Evolutionary conservation across 2,797 vertebrate species (phyloP), one percentile per base, ranked within the genome.

Genomic region (Toxotes lorentzi): DNA sequence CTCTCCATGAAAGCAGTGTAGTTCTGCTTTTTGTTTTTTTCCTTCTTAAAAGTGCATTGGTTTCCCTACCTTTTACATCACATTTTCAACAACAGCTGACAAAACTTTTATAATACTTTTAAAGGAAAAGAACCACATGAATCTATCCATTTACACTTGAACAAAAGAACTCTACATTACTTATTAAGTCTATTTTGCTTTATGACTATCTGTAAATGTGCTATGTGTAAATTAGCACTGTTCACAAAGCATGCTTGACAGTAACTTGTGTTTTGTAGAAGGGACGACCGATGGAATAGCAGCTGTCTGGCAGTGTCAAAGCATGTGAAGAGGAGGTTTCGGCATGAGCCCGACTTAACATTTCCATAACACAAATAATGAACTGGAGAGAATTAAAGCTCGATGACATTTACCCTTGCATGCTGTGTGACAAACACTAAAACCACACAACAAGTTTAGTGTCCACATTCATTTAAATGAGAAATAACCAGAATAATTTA

Each of bases 261-360:
- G 66, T 27, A 62, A 57, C 45, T 24, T 47, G 41, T 65, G 63
- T 75, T 70, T 38, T 63, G 41, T 64, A 40, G 43, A 30, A 38
- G 27, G 34, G 53, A 70, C 3, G 24, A 48, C 65, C 51, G 34
- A 78, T 74, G 65, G 64, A 71, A 61, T 35, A 76, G 84, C 73
- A 79, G 81, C 85, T 86, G 79, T 86, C 85, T 85, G 93, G 90
- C 88, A 94, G 87, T 91, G 87, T 85, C 68, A 82, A 83, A 78
- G 76, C 70, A 61, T 66, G 76, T 74, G 50, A 87, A 66, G 35
- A 72, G 59, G 76, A 72, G 56, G 54, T 83, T 91, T 88, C 89
- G 84, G 87, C 89, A 76, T 82, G 66, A 85, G 68, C 58, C 73
- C 9, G 23, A 79, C 38, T 40, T 57, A 51, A 84, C 30, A 50